Conservation (phyloP, 2,888 invertebrate species). For the Tholera decimalis region DNA sequence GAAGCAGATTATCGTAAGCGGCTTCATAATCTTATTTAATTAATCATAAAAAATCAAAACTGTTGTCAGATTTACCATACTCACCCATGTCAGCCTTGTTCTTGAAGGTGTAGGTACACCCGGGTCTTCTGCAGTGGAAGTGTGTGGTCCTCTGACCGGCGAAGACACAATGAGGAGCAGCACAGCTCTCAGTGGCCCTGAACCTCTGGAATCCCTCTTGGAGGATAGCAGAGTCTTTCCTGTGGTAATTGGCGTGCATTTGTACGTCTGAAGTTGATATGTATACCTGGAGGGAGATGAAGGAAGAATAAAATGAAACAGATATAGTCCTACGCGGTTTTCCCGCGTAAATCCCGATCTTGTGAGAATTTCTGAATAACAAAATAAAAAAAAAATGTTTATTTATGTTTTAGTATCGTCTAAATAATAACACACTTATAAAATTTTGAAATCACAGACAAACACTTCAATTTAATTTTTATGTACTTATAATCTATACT, state of each 20-base stretch:
- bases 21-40: not conserved
- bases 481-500: too few relatives aligned
- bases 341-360: too few relatives aligned
- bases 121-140: constrained; percentile 98
- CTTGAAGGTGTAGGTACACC: constrained; percentile 99
- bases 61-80: constrained; percentile 70
- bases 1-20: not conserved
- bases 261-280: constrained; percentile 99
- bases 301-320: too few relatives aligned
- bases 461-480: too few relatives aligned
- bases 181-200: constrained; percentile 98
- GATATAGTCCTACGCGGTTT: too few relatives aligned
- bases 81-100: constrained; percentile 99
- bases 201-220: constrained; percentile 99
- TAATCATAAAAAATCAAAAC: constrained; percentile 18
- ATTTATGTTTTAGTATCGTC: too few relatives aligned
- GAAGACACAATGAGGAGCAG: constrained; percentile 97
- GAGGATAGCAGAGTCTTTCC: constrained; percentile 99
- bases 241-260: constrained; percentile 99
- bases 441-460: too few relatives aligned
- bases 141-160: constrained; percentile 99
- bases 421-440: too few relatives aligned
- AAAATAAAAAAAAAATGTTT: too few relatives aligned
- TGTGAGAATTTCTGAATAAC: too few relatives aligned
- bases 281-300: constrained; percentile 93